phyloP scores from a whole-genome alignment of 2,888 invertebrate genomes.

The Melieria picta region DNA sequence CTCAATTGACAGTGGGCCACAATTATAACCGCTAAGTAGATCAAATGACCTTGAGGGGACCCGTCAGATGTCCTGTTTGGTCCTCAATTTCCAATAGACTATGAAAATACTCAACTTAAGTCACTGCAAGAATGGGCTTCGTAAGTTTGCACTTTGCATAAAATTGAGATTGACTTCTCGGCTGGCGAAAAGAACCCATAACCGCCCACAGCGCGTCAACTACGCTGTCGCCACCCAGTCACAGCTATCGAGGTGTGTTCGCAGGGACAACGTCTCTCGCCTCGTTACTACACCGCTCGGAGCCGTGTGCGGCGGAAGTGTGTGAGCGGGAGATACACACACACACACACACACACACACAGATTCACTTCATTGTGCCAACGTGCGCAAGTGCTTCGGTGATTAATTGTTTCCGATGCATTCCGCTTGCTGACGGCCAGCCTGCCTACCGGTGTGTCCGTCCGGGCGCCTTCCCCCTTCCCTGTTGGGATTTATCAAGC shows the following conservation, averaged over 20 bases:
- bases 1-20: too few relatives aligned
- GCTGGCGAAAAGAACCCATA: too few relatives aligned
- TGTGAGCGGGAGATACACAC: conserved; percentile 2
- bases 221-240: neutral
- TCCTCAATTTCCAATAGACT: too few relatives aligned
- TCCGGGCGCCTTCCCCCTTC: neutral
- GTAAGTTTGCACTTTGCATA: too few relatives aligned
- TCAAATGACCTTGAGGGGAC: too few relatives aligned
- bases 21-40: too few relatives aligned
- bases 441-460: neutral
- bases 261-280: neutral
- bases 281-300: too few relatives aligned
- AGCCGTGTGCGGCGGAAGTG: too few relatives aligned
- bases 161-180: too few relatives aligned
- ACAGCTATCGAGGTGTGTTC: neutral
- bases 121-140: too few relatives aligned
- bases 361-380: conserved; percentile 8
- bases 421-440: conserved; percentile 9
- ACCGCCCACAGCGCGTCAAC: neutral
- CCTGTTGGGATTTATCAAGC: conserved; percentile 2
- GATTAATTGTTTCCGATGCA: conserved; percentile 34
- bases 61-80: too few relatives aligned
- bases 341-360: conserved; percentile 9
- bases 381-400: conserved; percentile 18
- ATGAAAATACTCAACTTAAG: too few relatives aligned